Percentiles rank a stretch among this genome's conserved stretches.
Evolutionary conservation across 2,113 vertebrate species (phyloP).

Genomic region (Brachyistius frenatus): DNA sequence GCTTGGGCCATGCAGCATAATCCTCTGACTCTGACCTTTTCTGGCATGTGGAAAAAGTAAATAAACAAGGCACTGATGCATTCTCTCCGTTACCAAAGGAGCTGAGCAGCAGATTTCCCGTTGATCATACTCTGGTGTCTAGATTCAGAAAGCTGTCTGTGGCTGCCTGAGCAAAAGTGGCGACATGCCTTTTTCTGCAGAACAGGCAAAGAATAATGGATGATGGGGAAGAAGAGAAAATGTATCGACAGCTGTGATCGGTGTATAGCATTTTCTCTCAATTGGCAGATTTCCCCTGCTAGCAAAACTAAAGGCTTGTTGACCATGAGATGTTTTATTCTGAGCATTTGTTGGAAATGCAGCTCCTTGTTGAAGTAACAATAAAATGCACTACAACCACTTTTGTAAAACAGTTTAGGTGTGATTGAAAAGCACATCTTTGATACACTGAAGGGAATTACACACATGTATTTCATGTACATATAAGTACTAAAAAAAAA

Average conservation of each 20-base stretch:
- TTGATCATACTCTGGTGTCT: constrained; percentile 76
- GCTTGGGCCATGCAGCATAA: constrained; percentile 73
- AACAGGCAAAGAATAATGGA: constrained; percentile 52
- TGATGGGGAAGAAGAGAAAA: constrained; percentile 49
- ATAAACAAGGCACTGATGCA: constrained; percentile 83
- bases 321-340: constrained; percentile 61
- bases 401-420: neutral
- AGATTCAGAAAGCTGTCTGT: constrained; percentile 65
- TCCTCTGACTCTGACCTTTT: constrained; percentile 84
- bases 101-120: constrained; percentile 71
- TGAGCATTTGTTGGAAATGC: constrained; percentile 30
- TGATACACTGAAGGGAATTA: constrained; percentile 33
- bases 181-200: constrained; percentile 45
- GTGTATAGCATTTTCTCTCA: constrained; percentile 48
- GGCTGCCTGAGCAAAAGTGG: constrained; percentile 39
- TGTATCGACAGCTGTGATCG: constrained; percentile 65
- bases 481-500: neutral
- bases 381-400: constrained; percentile 24
- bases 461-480: neutral
- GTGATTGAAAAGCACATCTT: constrained; percentile 23
- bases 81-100: constrained; percentile 71
- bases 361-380: constrained; percentile 22
- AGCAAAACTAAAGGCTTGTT: constrained; percentile 42
- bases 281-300: constrained; percentile 44
- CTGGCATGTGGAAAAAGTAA: constrained; percentile 81